Percentiles rank a stretch among this genome's conserved stretches.
phyloP scores from a whole-genome alignment of 2,113 vertebrate genomes.

The Trichomycterus rosablanca region DNA sequence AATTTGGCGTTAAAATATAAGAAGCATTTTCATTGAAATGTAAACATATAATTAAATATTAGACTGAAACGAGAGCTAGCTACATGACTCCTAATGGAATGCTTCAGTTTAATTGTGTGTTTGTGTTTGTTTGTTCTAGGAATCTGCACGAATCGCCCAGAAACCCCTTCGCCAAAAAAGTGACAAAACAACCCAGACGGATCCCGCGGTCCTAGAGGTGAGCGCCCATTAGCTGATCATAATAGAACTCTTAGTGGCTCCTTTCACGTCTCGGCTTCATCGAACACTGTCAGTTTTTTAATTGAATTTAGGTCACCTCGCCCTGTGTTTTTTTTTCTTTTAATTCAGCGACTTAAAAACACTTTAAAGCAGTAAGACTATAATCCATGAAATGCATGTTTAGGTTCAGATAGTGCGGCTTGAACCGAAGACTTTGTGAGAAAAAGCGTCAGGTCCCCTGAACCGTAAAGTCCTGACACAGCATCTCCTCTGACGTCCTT shows the following conservation, averaged over 20 bases:
- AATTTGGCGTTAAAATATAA: not conserved
- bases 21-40: slow-evolving; percentile 36
- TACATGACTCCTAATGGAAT: not conserved
- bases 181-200: slow-evolving; percentile 93
- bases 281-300: slow-evolving; percentile 30
- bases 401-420: slow-evolving; percentile 13
- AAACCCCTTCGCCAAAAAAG: slow-evolving; percentile 77
- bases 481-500: not conserved
- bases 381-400: slow-evolving; percentile 1
- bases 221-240: slow-evolving; percentile 56
- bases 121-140: slow-evolving; percentile 70
- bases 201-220: slow-evolving; percentile 83
- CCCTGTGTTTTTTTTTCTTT: slow-evolving; percentile 18
- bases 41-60: not conserved
- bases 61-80: too few relatives aligned
- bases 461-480: slow-evolving; percentile 5
- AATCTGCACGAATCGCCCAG: slow-evolving; percentile 78
- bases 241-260: slow-evolving; percentile 25
- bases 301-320: slow-evolving; percentile 30
- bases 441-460: not conserved
- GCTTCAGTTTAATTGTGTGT: slow-evolving; percentile 12
- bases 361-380: slow-evolving; percentile 1
- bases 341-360: slow-evolving; percentile 17
- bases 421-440: slow-evolving; percentile 11
- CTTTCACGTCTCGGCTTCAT: slow-evolving; percentile 34